phyloP scores from a whole-genome alignment of 2,888 invertebrate genomes.

The Polydrusus cervinus region DNA sequence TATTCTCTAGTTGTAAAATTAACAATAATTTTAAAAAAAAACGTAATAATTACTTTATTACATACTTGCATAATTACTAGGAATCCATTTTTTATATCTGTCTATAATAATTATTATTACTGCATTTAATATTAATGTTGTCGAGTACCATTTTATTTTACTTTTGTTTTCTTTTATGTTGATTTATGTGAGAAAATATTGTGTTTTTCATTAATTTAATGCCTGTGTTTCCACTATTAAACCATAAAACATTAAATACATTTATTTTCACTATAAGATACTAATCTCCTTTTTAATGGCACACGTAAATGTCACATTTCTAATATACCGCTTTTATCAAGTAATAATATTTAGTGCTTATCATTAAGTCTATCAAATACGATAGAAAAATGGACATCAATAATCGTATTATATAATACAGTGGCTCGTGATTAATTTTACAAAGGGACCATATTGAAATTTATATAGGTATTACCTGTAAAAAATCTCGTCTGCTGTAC shows the following conservation, averaged over 20 bases:
- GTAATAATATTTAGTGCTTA: background rate
- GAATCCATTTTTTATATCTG: background rate
- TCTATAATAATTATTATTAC: conserved; percentile 5
- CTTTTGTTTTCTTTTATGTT: background rate
- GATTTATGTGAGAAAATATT: conserved; percentile 4
- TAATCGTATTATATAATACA: no score
- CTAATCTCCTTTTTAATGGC: background rate
- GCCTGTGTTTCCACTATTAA: background rate
- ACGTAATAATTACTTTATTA: background rate
- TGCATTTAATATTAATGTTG: background rate
- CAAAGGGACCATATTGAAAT: no score
- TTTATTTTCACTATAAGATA: background rate
- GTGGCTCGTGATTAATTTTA: no score
- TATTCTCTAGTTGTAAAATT: no score
- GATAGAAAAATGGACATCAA: background rate
- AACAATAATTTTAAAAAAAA: background rate
- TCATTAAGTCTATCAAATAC: background rate
- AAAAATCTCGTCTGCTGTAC: no score
- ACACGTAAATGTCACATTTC: background rate
- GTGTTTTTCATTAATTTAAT: background rate
- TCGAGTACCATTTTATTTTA: no score
- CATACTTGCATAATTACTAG: background rate
- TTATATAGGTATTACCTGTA: no score
- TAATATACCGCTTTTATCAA: background rate
- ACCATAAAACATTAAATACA: conserved; percentile 6